These are phyloP conservation scores for Hymenochirus boettgeri DNA, from an alignment of 2,113 vertebrate genomes.

Conservation along the genomic window DNA sequence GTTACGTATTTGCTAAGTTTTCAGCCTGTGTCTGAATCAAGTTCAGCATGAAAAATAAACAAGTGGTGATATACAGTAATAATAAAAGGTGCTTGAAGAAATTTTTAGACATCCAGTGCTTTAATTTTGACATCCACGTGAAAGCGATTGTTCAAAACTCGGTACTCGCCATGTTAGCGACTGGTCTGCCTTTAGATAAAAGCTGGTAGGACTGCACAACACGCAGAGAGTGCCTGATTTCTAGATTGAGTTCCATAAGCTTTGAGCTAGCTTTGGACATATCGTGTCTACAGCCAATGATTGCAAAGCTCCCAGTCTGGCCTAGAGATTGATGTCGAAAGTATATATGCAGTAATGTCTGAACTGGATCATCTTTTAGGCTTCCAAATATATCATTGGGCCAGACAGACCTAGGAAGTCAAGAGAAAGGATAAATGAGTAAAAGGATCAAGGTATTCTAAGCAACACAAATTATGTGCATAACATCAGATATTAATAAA, in stretches of 20 bases:
- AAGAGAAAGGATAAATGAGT: slow-evolving; percentile 4
- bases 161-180: slow-evolving; percentile 66
- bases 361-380: slow-evolving; percentile 80
- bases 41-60: slow-evolving; percentile 33
- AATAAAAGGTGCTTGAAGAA: slow-evolving; percentile 60
- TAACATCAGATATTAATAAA: too few relatives aligned
- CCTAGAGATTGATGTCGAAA: slow-evolving; percentile 96
- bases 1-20: slow-evolving; percentile 28
- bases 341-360: slow-evolving; percentile 91
- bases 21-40: slow-evolving; percentile 41
- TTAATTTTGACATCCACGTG: slow-evolving; percentile 41
- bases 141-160: slow-evolving; percentile 71
- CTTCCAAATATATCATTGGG: slow-evolving; percentile 93
- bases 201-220: slow-evolving; percentile 73
- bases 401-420: slow-evolving; percentile 78
- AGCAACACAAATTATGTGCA: not conserved
- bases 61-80: slow-evolving; percentile 13
- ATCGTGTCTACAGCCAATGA: slow-evolving; percentile 87
- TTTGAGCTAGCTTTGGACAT: slow-evolving; percentile 86
- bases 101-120: slow-evolving; percentile 41
- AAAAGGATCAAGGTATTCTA: not conserved
- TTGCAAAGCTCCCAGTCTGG: slow-evolving; percentile 87
- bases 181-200: slow-evolving; percentile 56
- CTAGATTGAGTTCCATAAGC: slow-evolving; percentile 94
- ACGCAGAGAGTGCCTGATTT: slow-evolving; percentile 89